Conservation (phyloP, 2,888 invertebrate species). For the Pycnomerus fuliginosus region DNA sequence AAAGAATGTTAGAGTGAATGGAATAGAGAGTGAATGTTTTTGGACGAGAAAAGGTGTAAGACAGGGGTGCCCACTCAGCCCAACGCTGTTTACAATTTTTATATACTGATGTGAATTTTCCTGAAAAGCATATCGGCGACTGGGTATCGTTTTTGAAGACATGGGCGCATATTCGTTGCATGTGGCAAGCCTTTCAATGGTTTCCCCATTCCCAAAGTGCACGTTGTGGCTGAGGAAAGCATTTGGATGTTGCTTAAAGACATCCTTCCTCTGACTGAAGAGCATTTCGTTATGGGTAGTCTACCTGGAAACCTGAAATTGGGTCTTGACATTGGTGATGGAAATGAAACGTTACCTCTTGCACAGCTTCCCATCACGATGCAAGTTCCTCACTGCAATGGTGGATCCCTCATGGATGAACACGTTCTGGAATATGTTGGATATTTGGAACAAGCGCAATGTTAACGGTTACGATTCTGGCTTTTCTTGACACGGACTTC, state of each 20-base stretch:
- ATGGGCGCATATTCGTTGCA: conserved; percentile 99
- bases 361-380: conserved; percentile 41
- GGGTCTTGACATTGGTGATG: conserved; percentile 49
- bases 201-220: conserved; percentile 77
- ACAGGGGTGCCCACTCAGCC: no score
- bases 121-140: conserved; percentile 76
- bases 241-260: conserved; percentile 65
- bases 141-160: conserved; percentile 89
- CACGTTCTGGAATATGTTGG: no score
- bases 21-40: no score
- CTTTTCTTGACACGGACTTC: no score
- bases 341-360: conserved; percentile 38
- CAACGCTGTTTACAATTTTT: no score
- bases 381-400: no score
- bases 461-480: no score
- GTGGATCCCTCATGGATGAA: no score
- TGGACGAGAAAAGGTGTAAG: no score
- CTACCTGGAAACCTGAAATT: conserved; percentile 51
- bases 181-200: conserved; percentile 95
- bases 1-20: no score
- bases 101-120: no score
- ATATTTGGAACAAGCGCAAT: no score
- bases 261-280: conserved; percentile 60
- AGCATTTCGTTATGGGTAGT: conserved; percentile 57
- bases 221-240: conserved; percentile 61